phyloP scores from a whole-genome alignment of 2,113 vertebrate species.

The Gallinago media region DNA sequence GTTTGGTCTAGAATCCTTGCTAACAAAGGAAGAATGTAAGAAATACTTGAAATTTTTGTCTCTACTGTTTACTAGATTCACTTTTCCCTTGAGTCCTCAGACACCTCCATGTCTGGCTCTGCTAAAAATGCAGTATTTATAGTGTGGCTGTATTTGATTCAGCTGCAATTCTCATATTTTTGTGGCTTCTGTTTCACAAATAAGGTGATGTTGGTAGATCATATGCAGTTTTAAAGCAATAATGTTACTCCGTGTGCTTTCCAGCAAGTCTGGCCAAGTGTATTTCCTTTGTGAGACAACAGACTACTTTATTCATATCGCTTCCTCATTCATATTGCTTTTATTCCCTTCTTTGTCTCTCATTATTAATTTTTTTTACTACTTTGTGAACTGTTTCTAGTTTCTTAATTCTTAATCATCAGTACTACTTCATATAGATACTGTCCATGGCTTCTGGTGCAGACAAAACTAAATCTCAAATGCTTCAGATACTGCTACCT shows the following conservation, averaged over 20 bases:
- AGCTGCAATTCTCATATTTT: slow-evolving; percentile 4
- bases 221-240: slow-evolving; percentile 1
- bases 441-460: neutral
- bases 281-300: neutral
- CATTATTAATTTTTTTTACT: neutral
- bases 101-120: neutral
- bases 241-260: neutral
- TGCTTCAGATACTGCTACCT: neutral
- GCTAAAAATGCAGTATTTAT: neutral
- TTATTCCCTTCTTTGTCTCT: neutral
- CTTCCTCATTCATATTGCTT: neutral
- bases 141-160: neutral
- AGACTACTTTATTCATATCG: neutral
- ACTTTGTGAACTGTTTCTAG: neutral
- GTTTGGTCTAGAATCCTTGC: neutral
- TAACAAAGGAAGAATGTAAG: neutral
- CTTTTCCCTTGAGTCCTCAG: neutral
- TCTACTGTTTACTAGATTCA: neutral
- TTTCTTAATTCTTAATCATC: neutral
- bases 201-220: neutral
- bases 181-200: slow-evolving; percentile 17
- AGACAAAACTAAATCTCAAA: neutral
- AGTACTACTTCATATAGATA: neutral
- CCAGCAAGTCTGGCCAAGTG: slow-evolving; percentile 33
- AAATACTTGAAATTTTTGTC: slow-evolving; percentile 14